Base-by-base conservation (phyloP, 23 tunicate species). In the Ascidia mentula region DNA sequence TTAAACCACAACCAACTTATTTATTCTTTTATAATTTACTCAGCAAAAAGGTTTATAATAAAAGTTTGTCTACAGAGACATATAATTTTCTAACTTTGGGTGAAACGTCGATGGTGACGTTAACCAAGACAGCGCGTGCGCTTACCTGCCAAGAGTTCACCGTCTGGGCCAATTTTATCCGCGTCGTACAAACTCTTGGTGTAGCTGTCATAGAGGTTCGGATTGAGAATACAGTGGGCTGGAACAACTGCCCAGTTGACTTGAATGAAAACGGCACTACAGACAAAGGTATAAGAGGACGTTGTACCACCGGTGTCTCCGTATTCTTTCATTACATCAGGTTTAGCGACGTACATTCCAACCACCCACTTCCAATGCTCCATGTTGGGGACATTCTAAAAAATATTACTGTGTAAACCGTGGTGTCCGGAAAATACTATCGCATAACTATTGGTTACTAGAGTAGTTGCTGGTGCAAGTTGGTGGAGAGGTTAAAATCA, bases 161-260 rank as follows among this genome's bases (percentile, higher is more conserved):
- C 78, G 22, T 74, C 46, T 6, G 34, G 34, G 1, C 38, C 46
- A 22, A 32, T 28, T 28, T 39, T 74, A 37, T 39, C 78, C 5
- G 37, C 46, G 1, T 74, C 78, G 31, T 20, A 32, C 36, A 39
- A 70, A 22, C 69, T 32, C 18, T 22, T 32, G 15, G 53, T 37
- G 39, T 84, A 84, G 13, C 31, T 36, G 38, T 37, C 60, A 36
- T 79, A 82, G 37, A 77, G 15, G 20, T 65, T 53, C 6, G 89
- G 85, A 80, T 88, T 65, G 13, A 88, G 72, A 9, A 93, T 38
- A 72, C 98, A 93, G 36, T 93, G 98, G 28, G 98, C 92, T 17
- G 98, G 89, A 20, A 74, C 80, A 13, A 84, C 42, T n/a, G 81
- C 80, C 98, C 98, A 93, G 31, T 79, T 70, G 8, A 72, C 73